These are phyloP conservation scores for Carcina quercana DNA, from an alignment of 2,888 invertebrate genomes.

Conservation along the genomic window DNA sequence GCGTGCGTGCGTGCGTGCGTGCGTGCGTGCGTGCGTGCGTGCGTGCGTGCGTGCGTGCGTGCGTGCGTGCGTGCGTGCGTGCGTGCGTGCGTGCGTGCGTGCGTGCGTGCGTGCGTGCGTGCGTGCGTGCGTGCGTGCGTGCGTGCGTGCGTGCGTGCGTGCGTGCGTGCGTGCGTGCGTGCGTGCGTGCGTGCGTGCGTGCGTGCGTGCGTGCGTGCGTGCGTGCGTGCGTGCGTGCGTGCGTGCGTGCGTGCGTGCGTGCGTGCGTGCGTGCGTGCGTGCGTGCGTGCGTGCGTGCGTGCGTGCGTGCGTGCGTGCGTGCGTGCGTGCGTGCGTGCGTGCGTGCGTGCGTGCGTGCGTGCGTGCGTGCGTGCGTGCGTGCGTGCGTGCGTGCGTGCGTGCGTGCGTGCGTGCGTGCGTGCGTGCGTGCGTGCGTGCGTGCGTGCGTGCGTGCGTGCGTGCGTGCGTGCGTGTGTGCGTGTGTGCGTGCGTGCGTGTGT, in stretches of 20 bases:
- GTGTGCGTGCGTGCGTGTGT: slow-evolving; percentile 6
- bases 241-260: slow-evolving; percentile 4
- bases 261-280: slow-evolving; percentile 7
- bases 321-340: slow-evolving; percentile 7
- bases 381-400: slow-evolving; percentile 4
- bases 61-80: slow-evolving; percentile 4
- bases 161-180: slow-evolving; percentile 7
- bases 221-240: slow-evolving; percentile 7
- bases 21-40: slow-evolving; percentile 4
- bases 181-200: slow-evolving; percentile 7
- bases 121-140: slow-evolving; percentile 4
- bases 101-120: slow-evolving; percentile 6
- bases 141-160: slow-evolving; percentile 7
- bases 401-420: slow-evolving; percentile 7
- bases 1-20: slow-evolving; percentile 6
- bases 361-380: slow-evolving; percentile 7
- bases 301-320: slow-evolving; percentile 7
- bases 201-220: slow-evolving; percentile 6
- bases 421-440: slow-evolving; percentile 7
- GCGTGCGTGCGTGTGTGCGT: slow-evolving; percentile 6
- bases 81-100: slow-evolving; percentile 7
- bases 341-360: slow-evolving; percentile 7
- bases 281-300: slow-evolving; percentile 7
- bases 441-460: slow-evolving; percentile 7
- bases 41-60: slow-evolving; percentile 1